Evolutionary conservation across 1,140 invertebrate genomes (phyloP).

Genomic region (Cheumatopsyche charites): DNA sequence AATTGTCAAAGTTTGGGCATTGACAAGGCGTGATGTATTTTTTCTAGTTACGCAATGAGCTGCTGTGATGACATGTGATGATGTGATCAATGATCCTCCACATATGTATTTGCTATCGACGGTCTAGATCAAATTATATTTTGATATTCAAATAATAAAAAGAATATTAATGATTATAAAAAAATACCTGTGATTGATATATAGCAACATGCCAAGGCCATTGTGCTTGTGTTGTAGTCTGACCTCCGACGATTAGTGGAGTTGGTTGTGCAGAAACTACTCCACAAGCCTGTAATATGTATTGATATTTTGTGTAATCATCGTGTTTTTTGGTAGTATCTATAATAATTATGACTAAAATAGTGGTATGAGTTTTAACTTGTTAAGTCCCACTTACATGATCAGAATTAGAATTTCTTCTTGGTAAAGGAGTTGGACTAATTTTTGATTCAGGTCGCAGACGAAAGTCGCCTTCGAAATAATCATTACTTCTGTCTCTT

Average conservation of each 20-base stretch:
- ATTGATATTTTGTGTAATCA: slow-evolving; percentile 13
- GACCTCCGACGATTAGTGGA: slow-evolving; percentile 61
- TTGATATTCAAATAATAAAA: not conserved
- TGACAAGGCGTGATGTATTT: slow-evolving; percentile 50
- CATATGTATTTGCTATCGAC: slow-evolving; percentile 67
- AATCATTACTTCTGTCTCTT: slow-evolving; percentile 35
- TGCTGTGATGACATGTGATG: slow-evolving; percentile 78
- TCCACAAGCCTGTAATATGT: slow-evolving; percentile 37
- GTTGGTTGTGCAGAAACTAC: slow-evolving; percentile 50
- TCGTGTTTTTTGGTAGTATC: not conserved
- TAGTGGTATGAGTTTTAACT: not conserved
- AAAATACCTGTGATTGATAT: slow-evolving; percentile 59
- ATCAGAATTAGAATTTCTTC: not conserved
- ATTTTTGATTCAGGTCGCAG: slow-evolving; percentile 37
- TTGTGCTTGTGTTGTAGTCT: slow-evolving; percentile 60
- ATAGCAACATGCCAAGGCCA: slow-evolving; percentile 66
- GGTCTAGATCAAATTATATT: slow-evolving; percentile 50
- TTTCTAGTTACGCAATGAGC: slow-evolving; percentile 75
- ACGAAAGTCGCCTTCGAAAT: slow-evolving; percentile 44
- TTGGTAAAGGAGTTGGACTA: slow-evolving; percentile 36
- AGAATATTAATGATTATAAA: not conserved
- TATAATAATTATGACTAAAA: no score
- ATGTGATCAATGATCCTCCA: slow-evolving; percentile 79
- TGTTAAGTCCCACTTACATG: slow-evolving; percentile 12
- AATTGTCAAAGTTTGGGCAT: slow-evolving; percentile 56